phyloP scores from a whole-genome alignment of 2,113 vertebrate species.

The Caranx ignobilis region DNA sequence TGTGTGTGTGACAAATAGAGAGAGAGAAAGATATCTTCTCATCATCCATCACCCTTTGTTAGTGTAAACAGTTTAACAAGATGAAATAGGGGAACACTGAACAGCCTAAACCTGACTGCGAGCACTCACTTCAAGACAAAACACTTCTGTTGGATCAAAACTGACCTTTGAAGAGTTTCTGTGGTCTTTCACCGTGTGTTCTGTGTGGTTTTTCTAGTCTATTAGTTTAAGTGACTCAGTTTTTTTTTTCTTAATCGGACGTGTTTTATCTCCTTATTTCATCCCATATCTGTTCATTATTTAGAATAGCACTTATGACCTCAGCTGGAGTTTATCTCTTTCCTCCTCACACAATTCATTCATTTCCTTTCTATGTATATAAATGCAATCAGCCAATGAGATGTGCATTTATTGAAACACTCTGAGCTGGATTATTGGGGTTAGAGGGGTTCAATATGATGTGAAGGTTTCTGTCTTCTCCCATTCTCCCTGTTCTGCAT shows the following conservation, averaged over 20 bases:
- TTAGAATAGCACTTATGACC: background rate
- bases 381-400: background rate
- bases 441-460: background rate
- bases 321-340: constrained; percentile 17
- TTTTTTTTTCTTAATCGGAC: constrained; percentile 50
- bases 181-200: background rate
- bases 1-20: background rate
- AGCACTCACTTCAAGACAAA: constrained; percentile 20
- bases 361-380: constrained; percentile 17
- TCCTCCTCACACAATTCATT: constrained; percentile 10
- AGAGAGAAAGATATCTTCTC: constrained; percentile 1
- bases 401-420: background rate
- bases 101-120: constrained; percentile 5
- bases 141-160: background rate
- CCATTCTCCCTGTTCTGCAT: no score
- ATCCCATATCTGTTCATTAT: constrained; percentile 25
- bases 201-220: constrained; percentile 13
- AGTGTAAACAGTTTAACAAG: constrained; percentile 49
- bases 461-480: background rate
- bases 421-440: constrained; percentile 9
- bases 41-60: constrained; percentile 21
- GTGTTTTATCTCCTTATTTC: constrained; percentile 49
- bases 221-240: background rate
- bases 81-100: constrained; percentile 17
- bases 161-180: constrained; percentile 3